Conservation (phyloP, 2,797 vertebrate genomes). For the Platalea minor region DNA sequence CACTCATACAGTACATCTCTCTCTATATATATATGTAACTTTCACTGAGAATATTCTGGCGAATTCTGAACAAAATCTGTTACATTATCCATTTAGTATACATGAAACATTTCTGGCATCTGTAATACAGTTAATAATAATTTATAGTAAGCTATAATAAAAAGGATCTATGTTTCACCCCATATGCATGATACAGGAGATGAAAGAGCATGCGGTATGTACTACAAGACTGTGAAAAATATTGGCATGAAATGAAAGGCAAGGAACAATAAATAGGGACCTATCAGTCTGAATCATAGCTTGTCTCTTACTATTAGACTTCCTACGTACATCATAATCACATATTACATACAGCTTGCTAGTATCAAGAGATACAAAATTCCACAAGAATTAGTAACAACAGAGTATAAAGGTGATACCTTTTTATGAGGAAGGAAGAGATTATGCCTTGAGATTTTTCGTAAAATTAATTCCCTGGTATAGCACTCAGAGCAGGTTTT, state of each 20-base stretch:
- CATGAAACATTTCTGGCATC: neutral
- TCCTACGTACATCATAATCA: neutral
- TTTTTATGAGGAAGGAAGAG: neutral
- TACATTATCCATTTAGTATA: neutral
- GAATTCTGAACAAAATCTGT: neutral
- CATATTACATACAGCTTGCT: neutral
- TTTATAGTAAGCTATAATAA: neutral
- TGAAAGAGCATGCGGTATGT: neutral
- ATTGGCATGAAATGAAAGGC: neutral
- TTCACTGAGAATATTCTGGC: neutral
- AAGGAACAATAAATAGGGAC: neutral
- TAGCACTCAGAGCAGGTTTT: neutral
- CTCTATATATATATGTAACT: neutral
- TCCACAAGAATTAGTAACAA: neutral
- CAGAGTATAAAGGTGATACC: neutral
- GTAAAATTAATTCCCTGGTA: neutral
- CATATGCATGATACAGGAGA: neutral
- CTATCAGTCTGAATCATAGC: neutral
- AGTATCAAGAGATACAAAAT: neutral
- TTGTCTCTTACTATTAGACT: neutral
- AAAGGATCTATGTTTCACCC: neutral
- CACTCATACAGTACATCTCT: neutral
- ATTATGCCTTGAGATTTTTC: neutral
- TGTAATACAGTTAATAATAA: neutral
- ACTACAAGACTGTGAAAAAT: neutral